Percentiles rank a stretch among this genome's conserved stretches.
These are phyloP conservation scores for Melieria picta DNA, from an alignment of 2,888 invertebrate genomes.

Conservation along the genomic window DNA sequence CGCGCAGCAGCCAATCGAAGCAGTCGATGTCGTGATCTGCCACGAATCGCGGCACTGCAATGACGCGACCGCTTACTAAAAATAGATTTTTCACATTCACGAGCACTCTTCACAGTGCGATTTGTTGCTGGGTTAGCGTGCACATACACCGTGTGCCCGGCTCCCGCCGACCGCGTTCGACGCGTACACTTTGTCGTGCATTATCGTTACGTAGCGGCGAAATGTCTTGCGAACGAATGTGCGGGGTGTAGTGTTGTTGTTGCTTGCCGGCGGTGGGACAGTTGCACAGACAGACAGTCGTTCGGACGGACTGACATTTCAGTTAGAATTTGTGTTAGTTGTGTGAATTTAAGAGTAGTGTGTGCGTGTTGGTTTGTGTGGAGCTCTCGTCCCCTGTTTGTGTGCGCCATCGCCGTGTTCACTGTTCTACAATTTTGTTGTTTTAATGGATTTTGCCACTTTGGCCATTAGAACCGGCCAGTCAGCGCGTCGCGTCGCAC, in stretches of 20 bases:
- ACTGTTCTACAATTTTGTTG: neutral
- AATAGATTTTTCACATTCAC: constrained; percentile 44
- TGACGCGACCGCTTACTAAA: constrained; percentile 46
- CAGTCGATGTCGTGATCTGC: constrained; percentile 43
- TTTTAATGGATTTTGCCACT: neutral
- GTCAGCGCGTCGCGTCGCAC: neutral
- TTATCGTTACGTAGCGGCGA: constrained; percentile 5
- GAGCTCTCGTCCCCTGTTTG: neutral
- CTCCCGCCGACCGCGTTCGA: constrained; percentile 3
- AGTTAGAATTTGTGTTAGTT: constrained; percentile 44
- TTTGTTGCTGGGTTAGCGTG: constrained; percentile 10
- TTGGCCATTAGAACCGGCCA: constrained; percentile 15
- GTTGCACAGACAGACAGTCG: neutral
- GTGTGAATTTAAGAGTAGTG: constrained; percentile 39
- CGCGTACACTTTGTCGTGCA: constrained; percentile 10
- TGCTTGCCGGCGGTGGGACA: constrained; percentile 23
- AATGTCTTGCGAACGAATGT: neutral
- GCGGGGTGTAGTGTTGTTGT: neutral
- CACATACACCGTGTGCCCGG: constrained; percentile 10
- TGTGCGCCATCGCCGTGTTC: no score
- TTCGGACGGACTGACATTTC: constrained; percentile 16
- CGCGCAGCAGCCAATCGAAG: constrained; percentile 41
- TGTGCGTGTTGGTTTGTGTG: neutral
- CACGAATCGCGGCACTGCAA: constrained; percentile 40
- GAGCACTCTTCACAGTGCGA: constrained; percentile 21